phyloP scores from a whole-genome alignment of 2,113 vertebrate genomes.

The Pterocles orientalis region DNA sequence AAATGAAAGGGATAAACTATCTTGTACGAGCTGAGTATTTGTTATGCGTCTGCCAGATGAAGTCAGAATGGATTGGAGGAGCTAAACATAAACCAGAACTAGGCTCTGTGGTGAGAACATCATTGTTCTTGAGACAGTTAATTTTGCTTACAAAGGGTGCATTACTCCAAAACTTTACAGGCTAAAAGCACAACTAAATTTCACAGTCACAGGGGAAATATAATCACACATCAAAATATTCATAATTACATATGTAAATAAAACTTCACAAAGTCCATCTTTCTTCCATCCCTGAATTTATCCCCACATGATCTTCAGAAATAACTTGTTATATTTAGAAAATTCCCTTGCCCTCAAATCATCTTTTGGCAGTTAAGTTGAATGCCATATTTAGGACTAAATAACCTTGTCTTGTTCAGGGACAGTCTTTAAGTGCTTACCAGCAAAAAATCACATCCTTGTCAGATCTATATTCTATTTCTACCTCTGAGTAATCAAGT shows the following conservation, averaged over 20 bases:
- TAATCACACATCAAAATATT: slow-evolving; percentile 6
- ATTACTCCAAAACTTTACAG: not conserved
- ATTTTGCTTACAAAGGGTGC: not conserved
- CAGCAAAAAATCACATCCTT: not conserved
- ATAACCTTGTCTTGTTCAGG: slow-evolving; percentile 11
- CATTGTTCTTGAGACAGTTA: not conserved
- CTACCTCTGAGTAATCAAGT: not conserved
- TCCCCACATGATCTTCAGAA: not conserved
- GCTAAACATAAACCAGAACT: not conserved
- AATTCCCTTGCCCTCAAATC: not conserved
- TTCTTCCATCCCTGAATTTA: not conserved
- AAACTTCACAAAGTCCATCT: not conserved
- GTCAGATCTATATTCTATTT: not conserved
- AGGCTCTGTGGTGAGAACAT: not conserved
- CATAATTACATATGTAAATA: not conserved
- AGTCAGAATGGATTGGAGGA: not conserved
- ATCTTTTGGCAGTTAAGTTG: not conserved
- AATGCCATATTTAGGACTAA: slow-evolving; percentile 3
- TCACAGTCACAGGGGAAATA: not conserved
- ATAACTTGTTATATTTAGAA: not conserved
- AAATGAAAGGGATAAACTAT: not conserved
- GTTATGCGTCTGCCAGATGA: not conserved
- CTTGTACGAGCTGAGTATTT: not conserved
- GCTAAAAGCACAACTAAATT: not conserved
- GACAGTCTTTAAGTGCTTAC: not conserved